These are phyloP conservation scores for Formica aserva DNA, from an alignment of 2,888 invertebrate species.

Conservation along the genomic window DNA sequence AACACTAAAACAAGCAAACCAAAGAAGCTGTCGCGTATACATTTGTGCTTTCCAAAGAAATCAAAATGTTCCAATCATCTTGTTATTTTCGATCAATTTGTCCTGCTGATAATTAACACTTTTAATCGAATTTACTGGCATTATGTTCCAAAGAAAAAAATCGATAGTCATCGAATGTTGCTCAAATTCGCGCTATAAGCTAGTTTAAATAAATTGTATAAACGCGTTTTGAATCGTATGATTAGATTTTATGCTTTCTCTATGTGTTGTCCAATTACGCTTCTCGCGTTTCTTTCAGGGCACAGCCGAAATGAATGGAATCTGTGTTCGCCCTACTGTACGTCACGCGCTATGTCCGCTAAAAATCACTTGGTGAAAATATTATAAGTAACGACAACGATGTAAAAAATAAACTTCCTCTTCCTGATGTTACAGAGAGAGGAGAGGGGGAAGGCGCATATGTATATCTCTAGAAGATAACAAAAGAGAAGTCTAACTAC, in stretches of 20 bases:
- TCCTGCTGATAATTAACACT: background rate
- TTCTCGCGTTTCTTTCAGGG: constrained; percentile 10
- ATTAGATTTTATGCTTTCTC: constrained; percentile 22
- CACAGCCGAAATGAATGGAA: constrained; percentile 53
- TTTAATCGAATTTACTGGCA: constrained; percentile 1
- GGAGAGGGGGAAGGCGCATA: background rate
- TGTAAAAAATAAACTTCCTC: constrained; percentile 37
- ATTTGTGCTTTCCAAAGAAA: constrained; percentile 64
- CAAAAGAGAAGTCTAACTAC: constrained; percentile 46
- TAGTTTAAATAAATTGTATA: constrained; percentile 11
- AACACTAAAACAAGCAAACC: background rate
- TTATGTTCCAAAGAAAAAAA: background rate
- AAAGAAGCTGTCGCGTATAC: constrained; percentile 69
- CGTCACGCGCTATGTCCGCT: background rate
- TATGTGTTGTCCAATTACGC: background rate
- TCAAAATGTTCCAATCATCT: constrained; percentile 28
- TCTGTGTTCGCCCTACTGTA: constrained; percentile 17
- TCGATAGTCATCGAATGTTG: constrained; percentile 55
- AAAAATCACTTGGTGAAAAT: constrained; percentile 29
- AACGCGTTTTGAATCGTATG: constrained; percentile 33
- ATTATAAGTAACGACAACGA: constrained; percentile 30
- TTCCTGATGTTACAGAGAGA: background rate
- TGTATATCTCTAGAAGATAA: background rate
- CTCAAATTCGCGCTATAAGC: constrained; percentile 3
- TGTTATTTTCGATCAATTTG: background rate